Percentiles rank a stretch among this genome's conserved stretches.
phyloP scores from a whole-genome alignment of 2,113 vertebrate species.

The Eptesicus fuscus region DNA sequence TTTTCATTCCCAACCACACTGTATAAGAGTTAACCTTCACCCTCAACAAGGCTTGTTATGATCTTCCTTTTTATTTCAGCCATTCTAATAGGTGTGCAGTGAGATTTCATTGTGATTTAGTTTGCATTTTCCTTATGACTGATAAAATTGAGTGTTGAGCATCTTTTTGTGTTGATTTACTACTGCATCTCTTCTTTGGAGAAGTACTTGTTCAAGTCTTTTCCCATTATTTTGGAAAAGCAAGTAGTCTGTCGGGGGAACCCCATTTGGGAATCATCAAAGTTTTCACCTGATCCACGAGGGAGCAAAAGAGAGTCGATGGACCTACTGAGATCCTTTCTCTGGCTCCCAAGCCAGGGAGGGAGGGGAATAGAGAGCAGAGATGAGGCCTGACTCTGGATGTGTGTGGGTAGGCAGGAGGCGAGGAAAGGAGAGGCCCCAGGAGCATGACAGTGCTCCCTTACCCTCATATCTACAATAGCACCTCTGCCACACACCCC shows the following conservation, averaged over 20 bases:
- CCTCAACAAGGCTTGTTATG: not conserved
- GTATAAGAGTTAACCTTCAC: not conserved
- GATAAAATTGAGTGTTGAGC: not conserved
- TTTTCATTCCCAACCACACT: not conserved
- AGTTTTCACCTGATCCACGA: not conserved
- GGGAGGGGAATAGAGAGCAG: not conserved
- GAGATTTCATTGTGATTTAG: not conserved
- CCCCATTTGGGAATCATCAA: not conserved
- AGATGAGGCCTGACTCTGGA: not conserved
- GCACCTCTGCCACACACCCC: not conserved
- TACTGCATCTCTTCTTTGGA: not conserved
- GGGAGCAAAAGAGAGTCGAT: not conserved
- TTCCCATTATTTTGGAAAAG: not conserved
- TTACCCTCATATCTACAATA: rapidly evolving
- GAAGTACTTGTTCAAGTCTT: not conserved
- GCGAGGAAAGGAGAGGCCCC: not conserved
- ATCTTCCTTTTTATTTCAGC: not conserved
- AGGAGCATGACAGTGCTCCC: not conserved
- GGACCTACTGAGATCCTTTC: not conserved
- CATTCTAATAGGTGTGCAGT: not conserved
- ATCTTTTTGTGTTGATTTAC: not conserved
- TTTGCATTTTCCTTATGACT: not conserved
- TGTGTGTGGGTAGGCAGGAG: too few relatives aligned
- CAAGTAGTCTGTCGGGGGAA: not conserved
- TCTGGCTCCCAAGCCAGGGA: not conserved